Base-by-base conservation (phyloP, 1,140 invertebrate genomes). In the Drosophila chauvacae region DNA sequence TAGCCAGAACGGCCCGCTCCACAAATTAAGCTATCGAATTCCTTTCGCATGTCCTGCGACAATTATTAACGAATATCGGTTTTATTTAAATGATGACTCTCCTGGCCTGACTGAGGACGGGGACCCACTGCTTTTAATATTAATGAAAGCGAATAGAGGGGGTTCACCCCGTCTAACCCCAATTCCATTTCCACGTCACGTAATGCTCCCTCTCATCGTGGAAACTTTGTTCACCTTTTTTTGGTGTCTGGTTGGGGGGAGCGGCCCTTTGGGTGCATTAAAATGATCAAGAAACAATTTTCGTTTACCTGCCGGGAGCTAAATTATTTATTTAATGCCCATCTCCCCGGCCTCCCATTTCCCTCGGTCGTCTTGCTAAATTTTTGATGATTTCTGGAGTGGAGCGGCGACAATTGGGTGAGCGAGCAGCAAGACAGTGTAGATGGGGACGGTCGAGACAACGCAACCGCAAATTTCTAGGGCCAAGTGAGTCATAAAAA, bases 281-380 rank as follows among this genome's bases (percentile, higher is more conserved):
- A 91, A 90, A 86, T 91, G 81, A 91, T 91, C 90, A 91, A 91
- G 81, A 91, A 91, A 91, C 90, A 90, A 91, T 91, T 88, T 91
- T 90, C 90, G 79, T 80, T 91, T 90, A 91, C 87, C 82, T 90
- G 69, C 23, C 69, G 35, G 42, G 42, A 50, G 69, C 69, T 73
- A 80, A 79, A 90, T 90, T 90, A 90, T 85, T 90, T 90, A 90
- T 90, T 90, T 90, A 90, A 73, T 72, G 69, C 69, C 69, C 53
- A 42, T 61, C 62, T 72, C 69, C 51, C 66, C 42, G 57, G 23
- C 41, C 63, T 41, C 28, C 69, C 66, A 55, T 55, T 55, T 55
- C 53, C 53, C 53, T 55, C 20, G 53, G 45, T 58, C 51, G 33
- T 59, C 50, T 64, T 69, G 80, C 77, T 90, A 81, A 85, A 90